Evolutionary conservation across 2,888 invertebrate genomes (phyloP), one percentile per base, ranked within the genome.

Genomic region (Idaea straminata): DNA sequence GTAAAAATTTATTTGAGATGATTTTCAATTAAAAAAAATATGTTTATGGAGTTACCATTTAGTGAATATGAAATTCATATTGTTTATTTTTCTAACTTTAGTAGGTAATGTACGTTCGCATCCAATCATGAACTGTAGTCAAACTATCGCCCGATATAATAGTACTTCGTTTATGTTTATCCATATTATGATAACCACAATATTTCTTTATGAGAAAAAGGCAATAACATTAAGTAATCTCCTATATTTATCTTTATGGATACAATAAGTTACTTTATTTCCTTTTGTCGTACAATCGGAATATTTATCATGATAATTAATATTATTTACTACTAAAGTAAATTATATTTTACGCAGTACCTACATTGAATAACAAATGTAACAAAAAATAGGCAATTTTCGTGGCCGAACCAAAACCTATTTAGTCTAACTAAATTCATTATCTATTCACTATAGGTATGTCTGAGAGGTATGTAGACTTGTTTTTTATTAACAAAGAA

Each of bases 161-260:
- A 47, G 10, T 47, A 4, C 3, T 13, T 13, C 7, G 47, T 47
- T 47, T 47, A 10, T 13, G 10, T 47, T 13, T 47, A 47, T 47
- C 10, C 47, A 47, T 47, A 47, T 7, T 47, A 47, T 47, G 47
- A 47, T 47, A 47, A 47, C 47, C 47, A 47, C 47, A 47, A 47
- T 47, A 47, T 47, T 47, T 47, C 47, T 10, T 47, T 47, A 47
- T 47, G 47, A 47, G 47, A 47, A 47, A 47, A 47, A 47, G 47
- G 47, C 47, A 47, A 47, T 47, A 47, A 47, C 47, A 47, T 47
- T 47, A 47, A 47, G 47, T 47, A 47, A 47, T 47, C 47, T 47
- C 6, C 47, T 10, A 13, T 47, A 47, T 47, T 47, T 47, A 47
- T 47, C 47, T 47, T 47, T 47, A 47, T 47, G 47, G 7, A 47